Conservation (phyloP, 2,888 invertebrate genomes). For the Dromius quadrimaculatus region DNA sequence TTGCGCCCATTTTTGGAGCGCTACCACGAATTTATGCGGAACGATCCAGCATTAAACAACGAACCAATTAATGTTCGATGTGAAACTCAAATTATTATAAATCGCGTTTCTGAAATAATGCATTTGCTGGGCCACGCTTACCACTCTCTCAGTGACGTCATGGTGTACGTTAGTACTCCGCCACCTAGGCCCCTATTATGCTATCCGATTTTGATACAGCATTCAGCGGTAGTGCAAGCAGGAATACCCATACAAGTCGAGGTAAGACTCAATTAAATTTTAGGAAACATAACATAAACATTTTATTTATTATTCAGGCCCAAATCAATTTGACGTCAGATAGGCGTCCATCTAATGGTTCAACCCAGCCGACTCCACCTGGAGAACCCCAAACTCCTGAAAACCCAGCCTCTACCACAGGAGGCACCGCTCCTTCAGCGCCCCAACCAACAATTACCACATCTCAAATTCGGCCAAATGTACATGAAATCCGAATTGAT, state of each 20-base stretch:
- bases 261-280: conserved; percentile 59
- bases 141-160: conserved; percentile 90
- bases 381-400: conserved; percentile 46
- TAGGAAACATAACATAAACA: background rate
- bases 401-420: conserved; percentile 51
- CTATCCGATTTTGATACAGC: conserved; percentile 79
- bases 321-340: conserved; percentile 61
- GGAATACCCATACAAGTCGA: conserved; percentile 76
- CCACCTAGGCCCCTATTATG: conserved; percentile 79
- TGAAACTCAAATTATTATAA: conserved; percentile 76
- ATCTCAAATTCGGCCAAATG: conserved; percentile 55
- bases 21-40: conserved; percentile 73
- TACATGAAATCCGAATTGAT: conserved; percentile 60
- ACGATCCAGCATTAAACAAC: conserved; percentile 70
- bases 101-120: conserved; percentile 82
- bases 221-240: conserved; percentile 74
- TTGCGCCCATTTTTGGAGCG: conserved; percentile 76
- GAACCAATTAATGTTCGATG: conserved; percentile 65
- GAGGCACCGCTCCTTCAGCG: conserved; percentile 54
- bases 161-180: conserved; percentile 76
- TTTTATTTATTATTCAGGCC: conserved; percentile 56
- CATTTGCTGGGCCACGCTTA: conserved; percentile 91
- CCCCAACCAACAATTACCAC: conserved; percentile 54
- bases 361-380: conserved; percentile 50
- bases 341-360: conserved; percentile 54